Percentiles rank a stretch among this genome's conserved stretches.
These are phyloP conservation scores for Eupithecia pulchellata DNA, from an alignment of 2,888 invertebrate genomes.

Conservation along the genomic window DNA sequence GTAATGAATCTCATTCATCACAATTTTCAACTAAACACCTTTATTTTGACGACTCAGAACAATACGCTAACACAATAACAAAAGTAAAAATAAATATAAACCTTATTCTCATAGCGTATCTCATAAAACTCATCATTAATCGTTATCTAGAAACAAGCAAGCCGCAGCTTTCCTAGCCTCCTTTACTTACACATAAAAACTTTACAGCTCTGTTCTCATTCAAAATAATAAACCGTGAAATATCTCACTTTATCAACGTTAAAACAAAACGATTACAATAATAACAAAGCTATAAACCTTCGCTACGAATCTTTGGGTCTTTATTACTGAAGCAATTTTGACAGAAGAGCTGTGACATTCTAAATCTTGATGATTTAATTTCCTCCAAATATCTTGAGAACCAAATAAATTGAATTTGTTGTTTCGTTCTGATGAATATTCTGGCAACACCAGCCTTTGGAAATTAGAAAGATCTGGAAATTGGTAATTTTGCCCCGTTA, in stretches of 20 bases:
- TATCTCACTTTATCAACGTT: conserved; percentile 37
- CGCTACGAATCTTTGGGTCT: conserved; percentile 40
- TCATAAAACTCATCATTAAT: conserved; percentile 17
- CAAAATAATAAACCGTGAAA: conserved; percentile 40
- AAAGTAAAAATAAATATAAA: background rate
- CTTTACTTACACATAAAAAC: conserved; percentile 30
- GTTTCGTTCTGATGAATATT: conserved; percentile 63
- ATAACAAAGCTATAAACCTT: conserved; percentile 46
- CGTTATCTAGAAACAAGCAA: conserved; percentile 11
- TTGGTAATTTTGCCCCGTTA: background rate
- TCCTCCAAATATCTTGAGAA: conserved; percentile 57
- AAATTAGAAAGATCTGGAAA: conserved; percentile 17
- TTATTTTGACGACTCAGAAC: background rate
- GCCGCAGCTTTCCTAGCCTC: conserved; percentile 26
- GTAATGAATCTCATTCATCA: background rate
- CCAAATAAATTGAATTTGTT: conserved; percentile 67
- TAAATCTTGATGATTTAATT: conserved; percentile 63
- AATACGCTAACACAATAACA: background rate
- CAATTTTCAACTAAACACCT: background rate
- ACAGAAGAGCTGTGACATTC: conserved; percentile 51
- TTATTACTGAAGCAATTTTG: conserved; percentile 53
- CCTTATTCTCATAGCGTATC: conserved; percentile 5
- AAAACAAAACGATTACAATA: conserved; percentile 44
- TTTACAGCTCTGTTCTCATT: conserved; percentile 27
- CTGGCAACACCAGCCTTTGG: conserved; percentile 46